Base-by-base conservation (phyloP, 2,113 vertebrate species). In the Colistium nudipinnis region DNA sequence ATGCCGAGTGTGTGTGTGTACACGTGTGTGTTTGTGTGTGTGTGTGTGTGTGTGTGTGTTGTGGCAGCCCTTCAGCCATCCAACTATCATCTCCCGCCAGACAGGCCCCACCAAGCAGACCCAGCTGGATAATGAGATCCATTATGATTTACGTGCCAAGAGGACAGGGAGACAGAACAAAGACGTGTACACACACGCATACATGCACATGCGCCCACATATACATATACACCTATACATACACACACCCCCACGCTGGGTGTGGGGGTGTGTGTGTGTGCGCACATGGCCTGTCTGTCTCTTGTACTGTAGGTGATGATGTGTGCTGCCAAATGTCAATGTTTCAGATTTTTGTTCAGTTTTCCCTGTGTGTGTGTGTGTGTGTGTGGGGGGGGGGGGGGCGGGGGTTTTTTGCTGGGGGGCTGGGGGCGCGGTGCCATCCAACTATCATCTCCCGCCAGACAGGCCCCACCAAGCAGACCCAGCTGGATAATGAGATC, bases 101-200 rank as follows among this genome's bases (percentile, higher is more conserved):
- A 90, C 86, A 87, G 85, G 83, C 89, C 83, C 84, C 82, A 88
- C 83, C 89, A 85, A 89, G 74, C 73, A 85, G 69, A 86, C 87
- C 87, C 87, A 86, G 89, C 85, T 85, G 87, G 89, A 90, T 89
- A 91, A 91, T 88, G 85, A 91, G 87, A 91, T 90, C 89, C 87
- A 89, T 90, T 87, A 90, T 90, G 85, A 88, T 87, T 88, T 88
- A 88, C 84, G 78, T 87, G 87, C 87, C 81, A 86, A 87, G 79
- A 88, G 83, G 83, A 89, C 72, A 83, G 81, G 33, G 62, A 85
- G 81, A 84, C 84, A 80, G 84, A 90, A 88, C 89, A 91, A 88
- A 92, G 83, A 84, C 84, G 55, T 51, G 71, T 56, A 70, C 74
- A 71, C 75, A 76, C 81, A 83, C 69, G 44, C 77, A 74, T 78